Conservation (phyloP, 2,797 vertebrate species). For the Vultur gryphus region DNA sequence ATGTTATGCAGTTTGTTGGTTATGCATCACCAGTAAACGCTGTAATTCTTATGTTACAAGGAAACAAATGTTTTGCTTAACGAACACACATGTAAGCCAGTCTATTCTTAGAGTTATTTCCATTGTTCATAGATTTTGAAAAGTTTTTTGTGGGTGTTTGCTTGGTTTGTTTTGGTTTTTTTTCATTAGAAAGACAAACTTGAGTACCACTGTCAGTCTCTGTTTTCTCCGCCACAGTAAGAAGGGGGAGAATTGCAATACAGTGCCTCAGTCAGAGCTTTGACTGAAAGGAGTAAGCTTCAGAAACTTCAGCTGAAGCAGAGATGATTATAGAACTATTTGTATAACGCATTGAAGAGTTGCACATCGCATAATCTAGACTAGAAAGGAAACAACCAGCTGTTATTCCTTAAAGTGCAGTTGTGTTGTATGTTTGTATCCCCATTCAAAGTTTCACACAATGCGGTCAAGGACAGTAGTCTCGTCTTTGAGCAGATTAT, state of each 20-base stretch:
- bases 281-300: not conserved
- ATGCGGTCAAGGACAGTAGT: not conserved
- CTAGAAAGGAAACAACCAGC: not conserved
- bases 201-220: not conserved
- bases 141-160: not conserved
- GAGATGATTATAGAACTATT: not conserved
- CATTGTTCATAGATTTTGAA: not conserved
- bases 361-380: not conserved
- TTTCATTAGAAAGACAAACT: not conserved
- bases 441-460: not conserved
- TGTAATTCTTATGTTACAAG: not conserved
- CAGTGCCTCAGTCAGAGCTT: not conserved
- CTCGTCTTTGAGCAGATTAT: not conserved
- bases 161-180: not conserved
- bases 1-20: not conserved
- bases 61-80: not conserved
- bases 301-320: not conserved
- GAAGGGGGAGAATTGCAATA: not conserved
- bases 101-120: not conserved
- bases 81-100: not conserved
- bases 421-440: not conserved
- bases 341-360: not conserved
- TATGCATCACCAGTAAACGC: not conserved
- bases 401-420: not conserved
- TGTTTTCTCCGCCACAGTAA: not conserved